Evolutionary conservation across 2,888 invertebrate genomes (phyloP), one percentile per base, ranked within the genome.

Genomic region (Dichetophora obliterata): DNA sequence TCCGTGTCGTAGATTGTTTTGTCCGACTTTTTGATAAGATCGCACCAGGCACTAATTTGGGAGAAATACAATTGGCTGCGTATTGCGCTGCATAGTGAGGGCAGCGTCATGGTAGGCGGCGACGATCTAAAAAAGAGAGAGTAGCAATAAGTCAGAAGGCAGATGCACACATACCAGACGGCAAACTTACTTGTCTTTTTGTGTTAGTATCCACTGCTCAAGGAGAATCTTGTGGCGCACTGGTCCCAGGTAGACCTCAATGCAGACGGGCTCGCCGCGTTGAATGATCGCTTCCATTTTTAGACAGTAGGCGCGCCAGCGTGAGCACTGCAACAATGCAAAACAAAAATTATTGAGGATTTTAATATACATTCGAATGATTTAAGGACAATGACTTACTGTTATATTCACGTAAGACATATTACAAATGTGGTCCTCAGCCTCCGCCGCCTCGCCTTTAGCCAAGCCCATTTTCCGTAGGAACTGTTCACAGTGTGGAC

Each of bases 61-160:
- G 98, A 98, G 91, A 98, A 98, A 91, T 98, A 97, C 78, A 98
- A 92, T 89, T 97, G 97, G 6, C 98, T 98, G 80, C 97, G 93
- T 68, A 98, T 94, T 70, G 98, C 98, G 90, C 96, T 96, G 86
- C 97, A 92, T 82, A 98, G 91, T 89, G 96, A 95, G 84, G 94
- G 93, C 79, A 90, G 81, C 74, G 89, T 89, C 89, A 89, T 89
- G 66, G 93, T 93, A 37, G 95, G 95, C 11, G 95, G 94, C 73
- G 95, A 84, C 76, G 86, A 84, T 82, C 89, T 89, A 74, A 6
- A 71, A 54, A 8, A 37, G n/a, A n/a, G 31, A 43, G 5, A 37
- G 48, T 50, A 31, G 8, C 31, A 31, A 34, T 6, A 5, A 3
- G 27, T 61, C 5, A 43, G 68, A 1, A 3, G 22, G 1, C 22